phyloP scores from a whole-genome alignment of 2,113 vertebrate genomes.

The Hucho hucho region DNA sequence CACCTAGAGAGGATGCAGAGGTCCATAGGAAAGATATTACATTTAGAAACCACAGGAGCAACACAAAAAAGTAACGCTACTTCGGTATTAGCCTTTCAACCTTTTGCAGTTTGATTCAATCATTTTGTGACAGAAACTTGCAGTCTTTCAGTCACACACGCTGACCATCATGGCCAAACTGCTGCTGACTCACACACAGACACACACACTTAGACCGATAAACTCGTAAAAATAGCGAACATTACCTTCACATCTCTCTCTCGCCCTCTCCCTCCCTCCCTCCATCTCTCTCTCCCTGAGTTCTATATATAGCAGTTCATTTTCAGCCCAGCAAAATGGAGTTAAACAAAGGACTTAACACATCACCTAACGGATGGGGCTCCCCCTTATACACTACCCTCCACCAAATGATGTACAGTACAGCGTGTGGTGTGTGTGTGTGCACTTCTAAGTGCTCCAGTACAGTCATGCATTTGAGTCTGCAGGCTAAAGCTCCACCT shows the following conservation, averaged over 20 bases:
- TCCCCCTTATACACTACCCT: constrained; percentile 38
- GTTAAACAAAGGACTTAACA: constrained; percentile 54
- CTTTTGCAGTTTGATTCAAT: not conserved
- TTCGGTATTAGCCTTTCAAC: too few species aligned
- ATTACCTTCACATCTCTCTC: not conserved
- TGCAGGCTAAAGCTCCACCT: not conserved
- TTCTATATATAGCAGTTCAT: constrained; percentile 12
- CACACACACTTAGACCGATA: not conserved
- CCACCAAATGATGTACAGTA: constrained; percentile 27
- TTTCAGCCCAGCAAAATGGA: constrained; percentile 39
- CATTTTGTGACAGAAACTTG: not conserved
- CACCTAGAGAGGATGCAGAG: too few species aligned
- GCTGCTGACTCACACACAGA: not conserved
- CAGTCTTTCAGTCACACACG: not conserved
- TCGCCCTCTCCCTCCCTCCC: too few species aligned
- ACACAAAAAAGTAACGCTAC: too few species aligned
- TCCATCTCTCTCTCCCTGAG: not conserved
- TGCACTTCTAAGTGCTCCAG: not conserved
- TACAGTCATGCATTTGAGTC: not conserved
- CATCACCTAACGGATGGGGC: constrained; percentile 41
- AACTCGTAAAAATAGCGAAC: not conserved
- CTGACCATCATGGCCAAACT: not conserved
- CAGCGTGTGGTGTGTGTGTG: constrained; percentile 11
- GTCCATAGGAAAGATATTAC: too few species aligned
- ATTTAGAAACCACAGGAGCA: too few species aligned